phyloP scores from a whole-genome alignment of 2,888 invertebrate species.

The Tridacna crocea region DNA sequence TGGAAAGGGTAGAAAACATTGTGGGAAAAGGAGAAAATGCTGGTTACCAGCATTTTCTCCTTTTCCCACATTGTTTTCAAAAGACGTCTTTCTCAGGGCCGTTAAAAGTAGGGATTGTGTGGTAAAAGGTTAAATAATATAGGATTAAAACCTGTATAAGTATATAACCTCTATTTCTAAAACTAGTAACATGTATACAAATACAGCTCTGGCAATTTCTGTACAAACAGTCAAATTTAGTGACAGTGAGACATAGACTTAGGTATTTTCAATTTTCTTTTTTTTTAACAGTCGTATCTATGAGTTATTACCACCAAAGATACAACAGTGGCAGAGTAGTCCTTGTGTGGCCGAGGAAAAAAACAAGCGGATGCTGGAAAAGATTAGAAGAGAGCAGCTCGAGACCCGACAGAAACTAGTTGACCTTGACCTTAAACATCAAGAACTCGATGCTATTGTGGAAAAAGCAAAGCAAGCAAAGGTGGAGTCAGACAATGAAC shows the following conservation, averaged over 20 bases:
- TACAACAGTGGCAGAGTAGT: constrained; percentile 96
- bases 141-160: too few relatives aligned
- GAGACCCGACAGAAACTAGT: constrained; percentile 90
- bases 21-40: neutral
- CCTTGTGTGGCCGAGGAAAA: constrained; percentile 94
- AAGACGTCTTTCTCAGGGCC: too few relatives aligned
- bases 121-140: too few relatives aligned
- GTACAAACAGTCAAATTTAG: too few relatives aligned
- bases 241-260: too few relatives aligned
- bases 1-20: neutral
- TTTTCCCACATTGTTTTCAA: too few relatives aligned
- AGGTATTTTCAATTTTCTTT: neutral
- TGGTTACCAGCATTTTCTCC: neutral
- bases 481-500: constrained; percentile 58
- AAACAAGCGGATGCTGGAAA: constrained; percentile 87
- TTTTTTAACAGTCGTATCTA: constrained; percentile 82
- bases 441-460: constrained; percentile 91
- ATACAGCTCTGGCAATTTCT: too few relatives aligned
- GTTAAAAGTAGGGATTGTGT: too few relatives aligned
- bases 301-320: constrained; percentile 93
- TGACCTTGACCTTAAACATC: constrained; percentile 82
- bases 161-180: too few relatives aligned
- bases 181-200: too few relatives aligned
- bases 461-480: constrained; percentile 90
- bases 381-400: constrained; percentile 91